Evolutionary conservation across 2,113 vertebrate genomes (phyloP).

Genomic region (Cyrtonyx montezumae): DNA sequence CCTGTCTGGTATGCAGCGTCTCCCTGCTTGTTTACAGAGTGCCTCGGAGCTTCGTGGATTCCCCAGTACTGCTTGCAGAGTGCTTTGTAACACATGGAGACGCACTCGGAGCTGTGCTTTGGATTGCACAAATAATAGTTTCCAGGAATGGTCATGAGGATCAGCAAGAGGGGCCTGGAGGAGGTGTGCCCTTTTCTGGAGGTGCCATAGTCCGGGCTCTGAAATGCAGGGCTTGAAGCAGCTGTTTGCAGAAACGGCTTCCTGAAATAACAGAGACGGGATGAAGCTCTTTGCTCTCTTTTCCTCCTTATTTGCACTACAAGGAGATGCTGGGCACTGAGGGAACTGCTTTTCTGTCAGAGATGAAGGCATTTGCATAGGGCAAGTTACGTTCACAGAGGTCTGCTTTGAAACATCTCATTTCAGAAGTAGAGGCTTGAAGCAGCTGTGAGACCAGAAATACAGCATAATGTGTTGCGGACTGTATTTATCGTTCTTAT

Average conservation of each 20-base stretch:
- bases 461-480: background rate
- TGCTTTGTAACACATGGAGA: conserved; percentile 1
- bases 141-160: conserved; percentile 53
- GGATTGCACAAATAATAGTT: conserved; percentile 2
- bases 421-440: conserved; percentile 5
- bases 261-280: background rate
- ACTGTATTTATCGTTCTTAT: conserved; percentile 3
- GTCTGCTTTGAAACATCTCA: background rate
- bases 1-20: conserved; percentile 4
- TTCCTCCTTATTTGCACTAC: conserved; percentile 31
- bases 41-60: conserved; percentile 10
- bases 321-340: background rate
- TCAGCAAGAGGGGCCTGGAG: conserved; percentile 10
- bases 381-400: background rate
- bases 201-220: background rate
- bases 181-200: background rate
- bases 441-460: conserved; percentile 29
- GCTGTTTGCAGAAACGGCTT: background rate
- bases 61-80: background rate
- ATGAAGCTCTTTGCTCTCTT: background rate
- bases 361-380: background rate
- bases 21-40: conserved; percentile 18
- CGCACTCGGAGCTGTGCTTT: background rate
- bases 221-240: background rate
- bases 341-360: conserved; percentile 4